Conservation (phyloP, 1,140 invertebrate genomes). For the Medauroidea extradentata region DNA sequence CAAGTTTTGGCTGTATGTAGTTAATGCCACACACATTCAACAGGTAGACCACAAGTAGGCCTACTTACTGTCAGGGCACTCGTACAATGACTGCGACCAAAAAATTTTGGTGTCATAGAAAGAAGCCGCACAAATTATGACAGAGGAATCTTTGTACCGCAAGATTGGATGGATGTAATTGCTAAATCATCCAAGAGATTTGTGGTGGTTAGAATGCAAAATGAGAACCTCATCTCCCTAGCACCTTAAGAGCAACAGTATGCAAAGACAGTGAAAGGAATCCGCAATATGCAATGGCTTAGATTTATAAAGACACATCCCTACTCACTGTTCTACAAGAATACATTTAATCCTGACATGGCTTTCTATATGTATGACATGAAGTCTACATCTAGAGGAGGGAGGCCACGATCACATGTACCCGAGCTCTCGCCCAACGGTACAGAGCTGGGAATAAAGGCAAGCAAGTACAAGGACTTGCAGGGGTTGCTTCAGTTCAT, state of each 20-base stretch:
- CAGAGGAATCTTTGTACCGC: conserved; percentile 6
- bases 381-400: too few species aligned
- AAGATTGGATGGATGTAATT: conserved; percentile 17
- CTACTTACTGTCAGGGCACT: conserved; percentile 20
- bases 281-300: too few species aligned
- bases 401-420: too few species aligned
- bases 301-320: too few species aligned
- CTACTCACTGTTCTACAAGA: too few species aligned
- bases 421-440: too few species aligned
- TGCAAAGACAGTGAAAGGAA: too few species aligned
- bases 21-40: conserved; percentile 17
- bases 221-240: conserved; percentile 10
- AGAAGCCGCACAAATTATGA: conserved; percentile 1
- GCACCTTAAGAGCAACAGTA: background rate
- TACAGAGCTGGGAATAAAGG: too few species aligned
- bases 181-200: conserved; percentile 8
- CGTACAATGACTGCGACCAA: conserved; percentile 21
- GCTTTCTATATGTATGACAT: too few species aligned
- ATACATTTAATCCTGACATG: too few species aligned
- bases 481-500: too few species aligned
- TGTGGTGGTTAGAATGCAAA: conserved; percentile 3
- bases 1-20: conserved; percentile 23
- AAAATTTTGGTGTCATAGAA: conserved; percentile 17
- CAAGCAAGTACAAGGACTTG: too few species aligned
- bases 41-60: conserved; percentile 18